phyloP scores from a whole-genome alignment of 2,888 invertebrate species.

The Diarsia brunnea region DNA sequence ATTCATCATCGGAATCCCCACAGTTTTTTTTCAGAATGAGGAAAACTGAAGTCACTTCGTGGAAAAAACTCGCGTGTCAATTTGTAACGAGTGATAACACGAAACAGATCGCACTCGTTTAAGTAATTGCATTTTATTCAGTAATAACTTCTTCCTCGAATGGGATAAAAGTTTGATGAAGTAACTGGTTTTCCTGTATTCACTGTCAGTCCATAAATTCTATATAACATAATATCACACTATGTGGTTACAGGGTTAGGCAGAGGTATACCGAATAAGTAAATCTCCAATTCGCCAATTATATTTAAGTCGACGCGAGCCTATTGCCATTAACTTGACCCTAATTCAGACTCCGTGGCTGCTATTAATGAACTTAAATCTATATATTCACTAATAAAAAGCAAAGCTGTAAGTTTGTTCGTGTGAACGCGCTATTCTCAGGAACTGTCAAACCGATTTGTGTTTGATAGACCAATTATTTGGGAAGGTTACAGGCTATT shows the following conservation, averaged over 20 bases:
- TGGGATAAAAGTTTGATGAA: not conserved
- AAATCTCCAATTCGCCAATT: too few relatives aligned
- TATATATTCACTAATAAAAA: not conserved
- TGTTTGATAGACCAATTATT: not conserved
- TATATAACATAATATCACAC: not conserved
- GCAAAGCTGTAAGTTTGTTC: not conserved
- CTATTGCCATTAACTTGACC: too few relatives aligned
- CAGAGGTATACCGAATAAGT: too few relatives aligned
- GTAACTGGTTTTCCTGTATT: not conserved
- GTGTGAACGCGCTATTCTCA: not conserved
- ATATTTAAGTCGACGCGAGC: too few relatives aligned
- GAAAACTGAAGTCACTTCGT: conserved; percentile 61
- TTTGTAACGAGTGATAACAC: conserved; percentile 20
- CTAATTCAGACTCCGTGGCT: too few relatives aligned
- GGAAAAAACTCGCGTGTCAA: conserved; percentile 54
- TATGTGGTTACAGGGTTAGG: too few relatives aligned
- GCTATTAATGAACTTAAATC: not conserved
- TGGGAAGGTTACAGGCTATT: not conserved
- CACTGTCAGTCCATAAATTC: not conserved
- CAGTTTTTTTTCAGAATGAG: conserved; percentile 67
- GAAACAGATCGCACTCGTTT: conserved; percentile 32
- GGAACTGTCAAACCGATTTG: not conserved
- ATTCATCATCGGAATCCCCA: conserved; percentile 59
- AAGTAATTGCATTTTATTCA: conserved; percentile 16
- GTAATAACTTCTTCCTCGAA: conserved; percentile 28